Percentiles rank a stretch among this genome's conserved stretches.
These are phyloP conservation scores for Ambastaia sidthimunki DNA, from an alignment of 2,797 vertebrate species.

Conservation along the genomic window DNA sequence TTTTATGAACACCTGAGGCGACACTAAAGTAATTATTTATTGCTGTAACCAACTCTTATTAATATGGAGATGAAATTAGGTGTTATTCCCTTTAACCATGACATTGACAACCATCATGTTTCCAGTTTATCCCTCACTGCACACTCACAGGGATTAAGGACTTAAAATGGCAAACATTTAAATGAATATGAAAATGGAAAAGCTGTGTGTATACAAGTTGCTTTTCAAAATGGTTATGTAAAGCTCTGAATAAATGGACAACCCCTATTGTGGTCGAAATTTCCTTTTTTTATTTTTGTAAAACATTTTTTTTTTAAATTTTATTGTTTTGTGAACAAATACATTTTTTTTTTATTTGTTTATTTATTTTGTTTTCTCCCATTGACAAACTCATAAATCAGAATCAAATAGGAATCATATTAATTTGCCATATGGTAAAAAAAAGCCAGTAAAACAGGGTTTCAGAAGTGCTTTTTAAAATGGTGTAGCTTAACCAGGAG, in stretches of 20 bases:
- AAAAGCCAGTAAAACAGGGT: background rate
- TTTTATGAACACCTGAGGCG: conserved; percentile 61
- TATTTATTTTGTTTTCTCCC: conserved; percentile 4
- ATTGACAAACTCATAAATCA: background rate
- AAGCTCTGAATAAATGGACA: conserved; percentile 13
- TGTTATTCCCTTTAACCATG: conserved; percentile 55
- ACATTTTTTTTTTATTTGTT: background rate
- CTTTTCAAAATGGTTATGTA: conserved; percentile 8
- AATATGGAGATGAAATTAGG: conserved; percentile 55
- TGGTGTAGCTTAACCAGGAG: no score
- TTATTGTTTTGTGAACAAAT: conserved; percentile 1
- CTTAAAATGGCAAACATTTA: conserved; percentile 22
- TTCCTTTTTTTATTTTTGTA: no score
- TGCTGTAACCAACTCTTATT: conserved; percentile 48
- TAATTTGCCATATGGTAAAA: no score
- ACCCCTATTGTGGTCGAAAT: conserved; percentile 9
- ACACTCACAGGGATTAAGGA: conserved; percentile 40
- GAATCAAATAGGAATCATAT: no score
- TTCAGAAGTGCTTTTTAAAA: no score
- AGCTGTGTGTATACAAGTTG: conserved; percentile 14
- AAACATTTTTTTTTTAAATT: background rate
- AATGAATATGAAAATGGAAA: conserved; percentile 39
- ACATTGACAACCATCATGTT: conserved; percentile 55
- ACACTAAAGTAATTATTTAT: conserved; percentile 54
- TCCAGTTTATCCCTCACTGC: conserved; percentile 28